These are phyloP conservation scores for Coregonus ussuriensis DNA, from an alignment of 2,797 vertebrate genomes.

Conservation along the genomic window DNA sequence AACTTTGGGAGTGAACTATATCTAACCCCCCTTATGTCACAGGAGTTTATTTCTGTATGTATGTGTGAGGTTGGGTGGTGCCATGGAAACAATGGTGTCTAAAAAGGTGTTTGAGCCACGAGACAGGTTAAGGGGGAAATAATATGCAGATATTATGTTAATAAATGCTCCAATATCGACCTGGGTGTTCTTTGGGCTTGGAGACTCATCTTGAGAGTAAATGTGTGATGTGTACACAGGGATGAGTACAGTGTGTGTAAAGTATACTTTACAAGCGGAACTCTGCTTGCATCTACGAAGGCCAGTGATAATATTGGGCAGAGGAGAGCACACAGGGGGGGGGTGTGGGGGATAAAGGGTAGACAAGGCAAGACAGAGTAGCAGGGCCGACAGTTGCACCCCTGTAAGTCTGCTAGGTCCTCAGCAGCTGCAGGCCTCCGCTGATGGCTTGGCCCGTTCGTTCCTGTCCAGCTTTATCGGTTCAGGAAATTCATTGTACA, in stretches of 20 bases:
- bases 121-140: slow-evolving; percentile 52
- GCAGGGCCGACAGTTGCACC: slow-evolving; percentile 49
- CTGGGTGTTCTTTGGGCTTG: slow-evolving; percentile 66
- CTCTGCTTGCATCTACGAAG: slow-evolving; percentile 68
- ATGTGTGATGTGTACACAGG: slow-evolving; percentile 57
- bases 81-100: slow-evolving; percentile 43
- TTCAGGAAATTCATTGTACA: slow-evolving; percentile 99
- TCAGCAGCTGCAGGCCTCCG: slow-evolving; percentile 98
- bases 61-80: slow-evolving; percentile 50
- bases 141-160: slow-evolving; percentile 49
- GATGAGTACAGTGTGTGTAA: slow-evolving; percentile 55
- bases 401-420: slow-evolving; percentile 64
- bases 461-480: slow-evolving; percentile 98
- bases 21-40: slow-evolving; percentile 16
- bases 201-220: slow-evolving; percentile 65
- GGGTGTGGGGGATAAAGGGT: slow-evolving; percentile 48
- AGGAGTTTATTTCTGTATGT: slow-evolving; percentile 18
- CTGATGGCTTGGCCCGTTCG: slow-evolving; percentile 89
- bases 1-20: slow-evolving; percentile 6
- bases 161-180: slow-evolving; percentile 59
- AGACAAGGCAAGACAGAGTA: slow-evolving; percentile 78
- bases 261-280: slow-evolving; percentile 65
- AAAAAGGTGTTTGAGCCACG: slow-evolving; percentile 52
- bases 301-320: slow-evolving; percentile 64
- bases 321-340: slow-evolving; percentile 51